Conservation (phyloP, 2,888 invertebrate genomes). For the Acanthosoma haemorrhoidale region DNA sequence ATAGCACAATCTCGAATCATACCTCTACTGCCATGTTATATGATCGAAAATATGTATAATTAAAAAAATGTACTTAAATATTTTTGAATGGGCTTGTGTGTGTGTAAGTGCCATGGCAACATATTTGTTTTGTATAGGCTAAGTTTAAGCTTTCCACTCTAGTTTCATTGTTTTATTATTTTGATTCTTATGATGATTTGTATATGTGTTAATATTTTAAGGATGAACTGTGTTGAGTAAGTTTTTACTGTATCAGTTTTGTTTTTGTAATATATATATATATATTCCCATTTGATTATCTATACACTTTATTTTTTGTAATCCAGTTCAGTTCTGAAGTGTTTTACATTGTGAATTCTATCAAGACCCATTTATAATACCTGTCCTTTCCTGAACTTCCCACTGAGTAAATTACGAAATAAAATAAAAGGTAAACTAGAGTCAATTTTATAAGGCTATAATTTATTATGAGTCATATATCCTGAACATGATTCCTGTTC, state of each 20-base stretch:
- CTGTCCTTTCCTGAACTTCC: neutral
- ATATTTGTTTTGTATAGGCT: constrained; percentile 4
- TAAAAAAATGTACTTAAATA: neutral
- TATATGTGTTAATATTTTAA: no score
- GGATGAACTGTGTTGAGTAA: neutral
- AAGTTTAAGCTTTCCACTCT: no score
- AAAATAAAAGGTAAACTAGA: neutral
- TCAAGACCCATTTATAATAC: neutral
- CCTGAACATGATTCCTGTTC: no score
- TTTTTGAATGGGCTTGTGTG: no score
- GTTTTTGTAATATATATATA: no score
- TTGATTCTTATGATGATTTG: no score
- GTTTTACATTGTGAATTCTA: neutral
- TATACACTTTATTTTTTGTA: neutral
- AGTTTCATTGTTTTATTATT: no score
- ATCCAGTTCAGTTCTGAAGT: neutral
- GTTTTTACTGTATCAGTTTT: neutral
- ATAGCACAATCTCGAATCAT: no score
- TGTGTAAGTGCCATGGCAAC: neutral
- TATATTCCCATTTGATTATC: neutral
- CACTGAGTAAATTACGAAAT: neutral
- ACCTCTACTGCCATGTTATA: no score
- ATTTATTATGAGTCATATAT: no score
- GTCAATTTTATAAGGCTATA: no score
- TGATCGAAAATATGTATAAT: no score